phyloP scores from a whole-genome alignment of 2,888 invertebrate genomes.

The Leucoptera coffeella region DNA sequence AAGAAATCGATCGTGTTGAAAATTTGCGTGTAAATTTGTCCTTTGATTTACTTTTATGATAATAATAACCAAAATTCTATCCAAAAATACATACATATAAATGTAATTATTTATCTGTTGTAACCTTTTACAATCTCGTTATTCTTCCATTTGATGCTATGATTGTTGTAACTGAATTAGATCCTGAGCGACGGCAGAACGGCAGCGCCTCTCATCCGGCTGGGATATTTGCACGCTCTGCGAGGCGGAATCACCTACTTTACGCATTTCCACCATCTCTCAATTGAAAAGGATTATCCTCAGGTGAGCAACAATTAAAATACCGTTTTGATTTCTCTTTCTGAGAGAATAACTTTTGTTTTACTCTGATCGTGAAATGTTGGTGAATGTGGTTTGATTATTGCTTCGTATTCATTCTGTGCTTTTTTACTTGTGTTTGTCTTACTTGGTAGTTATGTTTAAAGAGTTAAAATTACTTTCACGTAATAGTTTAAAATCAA shows the following conservation, averaged over 20 bases:
- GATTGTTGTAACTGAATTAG: slow-evolving; percentile 25
- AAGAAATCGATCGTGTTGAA: too few relatives aligned
- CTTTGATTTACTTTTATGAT: too few relatives aligned
- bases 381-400: too few relatives aligned
- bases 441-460: too few relatives aligned
- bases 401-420: too few relatives aligned
- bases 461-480: too few relatives aligned
- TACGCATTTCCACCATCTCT: slow-evolving; percentile 83
- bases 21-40: too few relatives aligned
- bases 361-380: too few relatives aligned
- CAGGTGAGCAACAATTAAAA: slow-evolving; percentile 56
- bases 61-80: too few relatives aligned
- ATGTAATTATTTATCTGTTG: not conserved
- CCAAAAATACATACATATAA: not conserved
- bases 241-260: slow-evolving; percentile 78
- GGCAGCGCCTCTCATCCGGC: slow-evolving; percentile 74
- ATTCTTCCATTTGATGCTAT: not conserved
- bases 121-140: not conserved
- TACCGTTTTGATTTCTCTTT: not conserved
- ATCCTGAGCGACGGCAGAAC: slow-evolving; percentile 89
- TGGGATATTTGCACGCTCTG: slow-evolving; percentile 74
- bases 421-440: too few relatives aligned
- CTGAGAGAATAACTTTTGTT: too few relatives aligned
- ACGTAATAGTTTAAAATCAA: too few relatives aligned
- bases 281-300: slow-evolving; percentile 72